Evolutionary conservation across 2,888 invertebrate genomes (phyloP).

Genomic region (Dioctria linearis): DNA sequence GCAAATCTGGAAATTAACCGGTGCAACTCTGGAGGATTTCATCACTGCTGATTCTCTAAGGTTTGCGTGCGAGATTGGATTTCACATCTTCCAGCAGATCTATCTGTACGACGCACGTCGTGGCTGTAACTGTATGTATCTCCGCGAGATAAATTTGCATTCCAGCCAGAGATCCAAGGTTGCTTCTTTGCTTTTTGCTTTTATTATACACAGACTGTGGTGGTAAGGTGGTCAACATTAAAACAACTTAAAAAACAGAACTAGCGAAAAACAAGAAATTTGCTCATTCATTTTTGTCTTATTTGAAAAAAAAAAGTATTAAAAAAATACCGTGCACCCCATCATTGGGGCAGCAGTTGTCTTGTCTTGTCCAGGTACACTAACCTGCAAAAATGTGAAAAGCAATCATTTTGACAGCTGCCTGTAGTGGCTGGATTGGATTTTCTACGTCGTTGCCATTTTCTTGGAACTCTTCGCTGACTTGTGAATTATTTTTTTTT

Average conservation of each 20-base stretch:
- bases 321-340: no score
- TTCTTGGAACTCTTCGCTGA: no score
- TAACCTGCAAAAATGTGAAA: slow-evolving; percentile 46
- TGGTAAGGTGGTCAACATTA: no score
- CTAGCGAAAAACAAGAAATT: not conserved
- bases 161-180: slow-evolving; percentile 28
- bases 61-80: not conserved
- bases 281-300: no score
- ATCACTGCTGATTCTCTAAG: not conserved
- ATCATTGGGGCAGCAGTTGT: no score
- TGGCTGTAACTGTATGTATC: slow-evolving; percentile 9
- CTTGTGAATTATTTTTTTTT: no score
- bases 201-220: no score
- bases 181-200: slow-evolving; percentile 34
- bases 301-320: no score
- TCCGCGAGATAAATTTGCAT: slow-evolving; percentile 26
- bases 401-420: slow-evolving; percentile 38
- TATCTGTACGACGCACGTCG: no score
- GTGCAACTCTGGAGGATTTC: not conserved
- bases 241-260: no score
- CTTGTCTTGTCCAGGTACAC: slow-evolving; percentile 28
- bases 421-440: slow-evolving; percentile 14
- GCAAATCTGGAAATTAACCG: not conserved
- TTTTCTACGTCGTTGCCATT: slow-evolving; percentile 32
- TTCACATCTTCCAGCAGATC: not conserved